Evolutionary conservation across 1,140 invertebrate species (phyloP).

Genomic region (Calycopis cecrops): DNA sequence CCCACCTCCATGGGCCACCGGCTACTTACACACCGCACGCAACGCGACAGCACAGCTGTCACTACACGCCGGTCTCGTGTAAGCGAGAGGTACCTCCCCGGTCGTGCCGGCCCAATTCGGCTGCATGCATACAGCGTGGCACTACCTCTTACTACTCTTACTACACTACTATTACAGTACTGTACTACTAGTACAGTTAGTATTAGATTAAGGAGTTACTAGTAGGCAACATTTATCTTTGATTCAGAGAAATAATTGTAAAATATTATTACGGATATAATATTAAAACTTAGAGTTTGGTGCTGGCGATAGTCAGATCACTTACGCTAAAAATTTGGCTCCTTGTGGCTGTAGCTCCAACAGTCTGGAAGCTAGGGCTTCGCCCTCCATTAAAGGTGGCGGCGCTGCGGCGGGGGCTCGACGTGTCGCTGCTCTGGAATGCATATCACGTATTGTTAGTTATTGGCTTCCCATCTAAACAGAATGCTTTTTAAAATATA

Average conservation of each 20-base stretch:
- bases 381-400: constrained; percentile 96
- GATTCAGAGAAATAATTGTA: too few species aligned
- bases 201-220: not conserved
- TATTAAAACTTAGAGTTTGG: not conserved
- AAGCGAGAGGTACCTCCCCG: too few species aligned
- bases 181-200: too few species aligned
- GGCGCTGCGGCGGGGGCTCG: constrained; percentile 86
- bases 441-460: not conserved
- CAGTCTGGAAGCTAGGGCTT: constrained; percentile 93
- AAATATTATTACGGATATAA: not conserved
- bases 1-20: too few species aligned
- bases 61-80: too few species aligned
- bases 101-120: too few species aligned
- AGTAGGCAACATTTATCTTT: not conserved
- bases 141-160: too few species aligned
- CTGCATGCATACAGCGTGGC: too few species aligned
- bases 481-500: too few species aligned
- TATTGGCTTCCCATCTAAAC: not conserved
- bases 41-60: too few species aligned
- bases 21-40: too few species aligned
- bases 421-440: constrained; percentile 80
- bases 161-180: too few species aligned
- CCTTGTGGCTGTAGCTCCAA: constrained; percentile 96
- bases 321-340: constrained; percentile 96
- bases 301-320: constrained; percentile 24